Conservation (phyloP, 2,113 vertebrate species). For the Vombatus ursinus region DNA sequence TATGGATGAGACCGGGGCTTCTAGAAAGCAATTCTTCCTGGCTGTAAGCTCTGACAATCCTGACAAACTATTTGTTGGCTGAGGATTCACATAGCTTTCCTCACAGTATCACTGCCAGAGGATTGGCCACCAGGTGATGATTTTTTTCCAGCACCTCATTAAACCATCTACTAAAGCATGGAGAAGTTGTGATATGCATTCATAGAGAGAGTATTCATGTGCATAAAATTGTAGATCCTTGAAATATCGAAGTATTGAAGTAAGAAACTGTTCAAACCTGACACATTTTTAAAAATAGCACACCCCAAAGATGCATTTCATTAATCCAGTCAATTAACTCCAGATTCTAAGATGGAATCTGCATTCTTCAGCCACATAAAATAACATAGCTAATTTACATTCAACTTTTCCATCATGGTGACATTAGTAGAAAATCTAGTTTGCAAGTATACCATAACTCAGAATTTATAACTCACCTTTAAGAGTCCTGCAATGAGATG, state of each 20-base stretch:
- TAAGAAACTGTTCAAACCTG: conserved; percentile 6
- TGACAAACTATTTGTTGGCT: neutral
- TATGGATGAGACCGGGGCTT: neutral
- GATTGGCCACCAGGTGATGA: neutral
- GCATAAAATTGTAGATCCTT: neutral
- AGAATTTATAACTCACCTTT: neutral
- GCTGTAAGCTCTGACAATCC: neutral
- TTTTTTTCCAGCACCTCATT: neutral
- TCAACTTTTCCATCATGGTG: neutral
- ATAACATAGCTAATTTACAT: neutral
- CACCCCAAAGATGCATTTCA: neutral
- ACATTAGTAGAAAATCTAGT: neutral
- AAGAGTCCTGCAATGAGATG: neutral
- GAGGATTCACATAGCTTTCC: neutral
- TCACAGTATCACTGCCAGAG: neutral
- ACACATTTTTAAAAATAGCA: neutral
- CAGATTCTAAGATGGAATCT: neutral
- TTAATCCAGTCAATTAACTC: conserved; percentile 8
- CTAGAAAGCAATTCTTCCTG: neutral
- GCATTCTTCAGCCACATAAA: neutral
- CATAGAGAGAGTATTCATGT: neutral
- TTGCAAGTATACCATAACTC: neutral
- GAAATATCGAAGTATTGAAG: neutral
- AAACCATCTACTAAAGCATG: neutral
- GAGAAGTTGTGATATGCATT: neutral